Evolutionary conservation across 2,888 invertebrate species (phyloP).

Genomic region (Galerucella pusilla): DNA sequence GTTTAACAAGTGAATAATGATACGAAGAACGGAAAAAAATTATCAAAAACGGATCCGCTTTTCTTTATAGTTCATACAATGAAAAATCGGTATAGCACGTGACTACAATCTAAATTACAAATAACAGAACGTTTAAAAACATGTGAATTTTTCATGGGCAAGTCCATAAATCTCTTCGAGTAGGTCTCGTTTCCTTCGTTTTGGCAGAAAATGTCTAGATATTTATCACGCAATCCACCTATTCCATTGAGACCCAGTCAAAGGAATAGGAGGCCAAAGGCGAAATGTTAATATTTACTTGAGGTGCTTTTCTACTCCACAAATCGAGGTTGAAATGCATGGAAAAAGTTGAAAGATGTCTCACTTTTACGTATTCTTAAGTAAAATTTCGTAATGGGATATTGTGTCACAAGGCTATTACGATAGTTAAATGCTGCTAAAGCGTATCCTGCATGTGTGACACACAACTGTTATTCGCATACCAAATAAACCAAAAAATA

Average conservation of each 20-base stretch:
- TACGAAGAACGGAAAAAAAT: background rate
- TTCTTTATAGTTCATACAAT: background rate
- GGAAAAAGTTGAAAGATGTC: background rate
- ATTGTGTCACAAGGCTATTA: too few species aligned
- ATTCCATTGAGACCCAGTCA: constrained; percentile 1
- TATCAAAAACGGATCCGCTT: background rate
- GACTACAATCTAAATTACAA: constrained; percentile 24
- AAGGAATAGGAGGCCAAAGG: background rate
- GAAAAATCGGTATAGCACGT: constrained; percentile 24
- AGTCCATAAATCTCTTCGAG: constrained; percentile 23
- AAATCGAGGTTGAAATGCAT: background rate
- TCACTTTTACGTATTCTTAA: too few species aligned
- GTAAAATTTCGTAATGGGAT: too few species aligned
- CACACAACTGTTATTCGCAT: too few species aligned
- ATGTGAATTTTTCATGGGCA: constrained; percentile 27
- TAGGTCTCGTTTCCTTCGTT: constrained; percentile 22
- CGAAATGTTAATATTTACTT: background rate
- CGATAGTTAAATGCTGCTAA: too few species aligned
- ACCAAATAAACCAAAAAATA: too few species aligned
- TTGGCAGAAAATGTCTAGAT: constrained; percentile 19
- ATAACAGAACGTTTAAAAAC: constrained; percentile 24
- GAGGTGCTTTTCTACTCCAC: background rate
- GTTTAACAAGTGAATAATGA: background rate
- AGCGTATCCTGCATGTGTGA: too few species aligned
- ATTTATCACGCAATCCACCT: constrained; percentile 26